A percentile compares a stretch with the other conserved stretches of the same genome.
These are phyloP conservation scores for Oryzaephilus surinamensis DNA, from an alignment of 1,140 invertebrate species.

Conservation along the genomic window DNA sequence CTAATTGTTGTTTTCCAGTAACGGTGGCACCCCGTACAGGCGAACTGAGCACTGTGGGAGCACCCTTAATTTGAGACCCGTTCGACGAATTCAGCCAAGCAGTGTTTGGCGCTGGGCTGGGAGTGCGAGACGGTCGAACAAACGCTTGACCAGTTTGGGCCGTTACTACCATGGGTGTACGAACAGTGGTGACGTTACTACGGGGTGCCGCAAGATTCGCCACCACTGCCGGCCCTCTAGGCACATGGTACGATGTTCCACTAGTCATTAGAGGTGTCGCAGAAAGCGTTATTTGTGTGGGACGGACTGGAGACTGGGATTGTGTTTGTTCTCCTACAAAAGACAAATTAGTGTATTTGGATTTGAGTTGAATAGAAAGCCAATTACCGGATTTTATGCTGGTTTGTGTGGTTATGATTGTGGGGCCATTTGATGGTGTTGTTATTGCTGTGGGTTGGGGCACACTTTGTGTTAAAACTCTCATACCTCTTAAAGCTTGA, in stretches of 20 bases:
- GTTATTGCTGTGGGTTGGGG: conserved; percentile 15
- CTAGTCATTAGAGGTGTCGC: conserved; percentile 23
- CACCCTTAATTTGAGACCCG: conserved; percentile 31
- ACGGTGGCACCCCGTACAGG: conserved; percentile 29
- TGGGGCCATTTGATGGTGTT: conserved; percentile 13
- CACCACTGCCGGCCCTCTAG: conserved; percentile 34
- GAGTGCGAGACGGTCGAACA: conserved; percentile 24
- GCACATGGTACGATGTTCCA: conserved; percentile 32
- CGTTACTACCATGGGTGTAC: conserved; percentile 29
- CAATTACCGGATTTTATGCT: conserved; percentile 31
- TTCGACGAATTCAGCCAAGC: conserved; percentile 31
- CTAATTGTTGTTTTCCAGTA: conserved; percentile 25
- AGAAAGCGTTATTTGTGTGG: conserved; percentile 31
- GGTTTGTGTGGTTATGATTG: conserved; percentile 18
- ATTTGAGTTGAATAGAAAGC: conserved; percentile 33
- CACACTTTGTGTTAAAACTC: conserved; percentile 27
- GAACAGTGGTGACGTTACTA: conserved; percentile 30
- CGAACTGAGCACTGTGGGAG: conserved; percentile 29
- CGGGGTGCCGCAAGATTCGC: conserved; percentile 34
- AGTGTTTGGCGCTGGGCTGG: conserved; percentile 32
- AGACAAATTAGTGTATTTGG: background rate
- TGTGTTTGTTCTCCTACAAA: conserved; percentile 13
- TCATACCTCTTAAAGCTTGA: conserved; percentile 28
- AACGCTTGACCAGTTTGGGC: conserved; percentile 22
- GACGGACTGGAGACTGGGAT: conserved; percentile 24